These are phyloP conservation scores for Anorthoa munda DNA, from an alignment of 2,888 invertebrate genomes.

Conservation along the genomic window DNA sequence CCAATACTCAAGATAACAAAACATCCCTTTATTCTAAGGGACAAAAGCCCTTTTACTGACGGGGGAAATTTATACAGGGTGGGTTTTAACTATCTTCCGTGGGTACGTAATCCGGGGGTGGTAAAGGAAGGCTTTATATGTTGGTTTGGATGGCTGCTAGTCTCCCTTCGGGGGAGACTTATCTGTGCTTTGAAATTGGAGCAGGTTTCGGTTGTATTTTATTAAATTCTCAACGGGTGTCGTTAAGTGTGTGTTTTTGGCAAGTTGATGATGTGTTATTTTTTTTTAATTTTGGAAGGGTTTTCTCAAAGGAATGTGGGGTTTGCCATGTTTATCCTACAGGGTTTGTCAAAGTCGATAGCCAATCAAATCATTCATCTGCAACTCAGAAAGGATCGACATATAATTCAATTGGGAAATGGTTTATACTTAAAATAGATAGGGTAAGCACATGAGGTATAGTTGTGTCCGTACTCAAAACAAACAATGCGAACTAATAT, in stretches of 20 bases:
- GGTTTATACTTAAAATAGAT: too few relatives aligned
- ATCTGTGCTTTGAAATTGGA: slow-evolving; percentile 74
- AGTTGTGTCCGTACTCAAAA: too few relatives aligned
- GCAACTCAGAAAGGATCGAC: too few relatives aligned
- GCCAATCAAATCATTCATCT: too few relatives aligned
- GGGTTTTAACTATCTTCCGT: slow-evolving; percentile 89
- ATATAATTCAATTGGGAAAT: too few relatives aligned
- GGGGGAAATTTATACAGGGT: slow-evolving; percentile 87
- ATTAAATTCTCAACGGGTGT: slow-evolving; percentile 60
- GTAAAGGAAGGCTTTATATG: slow-evolving; percentile 65
- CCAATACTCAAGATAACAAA: slow-evolving; percentile 91
- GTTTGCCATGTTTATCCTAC: not conserved
- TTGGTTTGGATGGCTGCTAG: slow-evolving; percentile 62
- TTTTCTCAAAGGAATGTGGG: not conserved
- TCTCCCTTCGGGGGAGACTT: slow-evolving; percentile 72
- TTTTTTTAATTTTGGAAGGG: not conserved
- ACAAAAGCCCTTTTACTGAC: slow-evolving; percentile 90
- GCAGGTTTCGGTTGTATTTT: slow-evolving; percentile 65
- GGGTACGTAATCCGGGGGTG: slow-evolving; percentile 78
- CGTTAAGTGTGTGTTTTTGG: slow-evolving; percentile 47
- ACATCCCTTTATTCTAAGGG: slow-evolving; percentile 87
- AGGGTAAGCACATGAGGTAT: too few relatives aligned
- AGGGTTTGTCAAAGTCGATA: too few relatives aligned
- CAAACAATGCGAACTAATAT: not conserved
- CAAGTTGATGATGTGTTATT: not conserved